phyloP scores from a whole-genome alignment of 2,113 vertebrate species.

The Odobenus rosmarus region DNA sequence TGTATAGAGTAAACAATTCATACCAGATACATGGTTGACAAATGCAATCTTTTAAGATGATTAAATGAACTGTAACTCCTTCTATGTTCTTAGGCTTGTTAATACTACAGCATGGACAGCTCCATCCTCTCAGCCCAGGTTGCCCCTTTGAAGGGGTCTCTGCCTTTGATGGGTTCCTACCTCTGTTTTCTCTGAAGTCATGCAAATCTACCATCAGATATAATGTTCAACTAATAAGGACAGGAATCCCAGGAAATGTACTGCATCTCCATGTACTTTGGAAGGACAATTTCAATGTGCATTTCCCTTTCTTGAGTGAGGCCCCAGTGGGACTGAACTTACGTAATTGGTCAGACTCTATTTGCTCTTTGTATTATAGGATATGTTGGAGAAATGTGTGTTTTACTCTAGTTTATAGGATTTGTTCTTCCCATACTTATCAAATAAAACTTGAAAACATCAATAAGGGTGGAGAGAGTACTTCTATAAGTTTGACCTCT shows the following conservation, averaged over 20 bases:
- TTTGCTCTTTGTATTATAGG: background rate
- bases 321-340: rapidly evolving
- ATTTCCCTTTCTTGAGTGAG: background rate
- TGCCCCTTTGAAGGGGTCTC: background rate
- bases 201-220: background rate
- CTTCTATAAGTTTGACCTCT: background rate
- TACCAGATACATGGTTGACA: background rate
- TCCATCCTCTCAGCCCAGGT: background rate
- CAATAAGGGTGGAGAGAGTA: background rate
- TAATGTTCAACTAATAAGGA: background rate
- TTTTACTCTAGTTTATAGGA: background rate
- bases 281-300: background rate
- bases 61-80: background rate
- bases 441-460: slow-evolving; percentile 1
- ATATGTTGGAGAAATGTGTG: background rate
- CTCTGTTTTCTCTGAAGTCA: background rate
- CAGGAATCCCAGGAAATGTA: background rate
- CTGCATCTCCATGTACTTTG: background rate
- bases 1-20: background rate
- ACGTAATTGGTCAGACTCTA: background rate
- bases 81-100: too few species aligned
- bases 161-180: background rate
- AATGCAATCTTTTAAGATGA: background rate
- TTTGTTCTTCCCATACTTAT: background rate
- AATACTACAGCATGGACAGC: background rate